phyloP scores from a whole-genome alignment of 2,797 vertebrate genomes.

The Smutsia gigantea region DNA sequence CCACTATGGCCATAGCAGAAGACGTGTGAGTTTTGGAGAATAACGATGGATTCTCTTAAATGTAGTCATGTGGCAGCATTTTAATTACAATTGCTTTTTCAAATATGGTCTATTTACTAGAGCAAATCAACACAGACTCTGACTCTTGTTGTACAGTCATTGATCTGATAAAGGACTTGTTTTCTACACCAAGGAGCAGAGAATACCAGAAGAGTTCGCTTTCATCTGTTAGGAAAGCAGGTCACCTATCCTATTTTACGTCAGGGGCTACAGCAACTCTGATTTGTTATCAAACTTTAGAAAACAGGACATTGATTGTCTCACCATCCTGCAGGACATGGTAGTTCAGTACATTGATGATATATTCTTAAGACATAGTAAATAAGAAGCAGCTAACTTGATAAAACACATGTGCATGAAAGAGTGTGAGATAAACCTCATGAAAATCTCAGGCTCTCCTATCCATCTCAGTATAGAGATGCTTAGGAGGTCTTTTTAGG shows the following conservation, averaged over 20 bases:
- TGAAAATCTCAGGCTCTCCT: not conserved
- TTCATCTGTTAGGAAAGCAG: not conserved
- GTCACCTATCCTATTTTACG: not conserved
- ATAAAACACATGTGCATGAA: not conserved
- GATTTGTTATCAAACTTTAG: not conserved
- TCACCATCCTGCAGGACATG: not conserved
- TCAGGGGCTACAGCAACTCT: not conserved
- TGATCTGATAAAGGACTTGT: not conserved
- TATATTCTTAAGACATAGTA: not conserved
- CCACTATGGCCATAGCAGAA: not conserved
- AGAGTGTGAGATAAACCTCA: not conserved
- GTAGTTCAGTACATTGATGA: not conserved
- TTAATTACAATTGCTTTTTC: not conserved
- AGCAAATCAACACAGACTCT: not conserved
- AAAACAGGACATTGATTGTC: not conserved
- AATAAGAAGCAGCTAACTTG: not conserved
- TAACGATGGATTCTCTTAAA: not conserved
- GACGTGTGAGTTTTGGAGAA: not conserved
- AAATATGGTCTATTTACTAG: not conserved
- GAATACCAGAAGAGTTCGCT: not conserved
- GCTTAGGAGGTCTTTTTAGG: not conserved
- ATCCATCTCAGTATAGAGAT: not conserved
- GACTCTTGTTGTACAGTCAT: not conserved
- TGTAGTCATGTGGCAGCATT: not conserved
- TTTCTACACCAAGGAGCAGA: not conserved